Evolutionary conservation across 2,113 vertebrate genomes (phyloP).

Genomic region (Nyctibius bracteatus): DNA sequence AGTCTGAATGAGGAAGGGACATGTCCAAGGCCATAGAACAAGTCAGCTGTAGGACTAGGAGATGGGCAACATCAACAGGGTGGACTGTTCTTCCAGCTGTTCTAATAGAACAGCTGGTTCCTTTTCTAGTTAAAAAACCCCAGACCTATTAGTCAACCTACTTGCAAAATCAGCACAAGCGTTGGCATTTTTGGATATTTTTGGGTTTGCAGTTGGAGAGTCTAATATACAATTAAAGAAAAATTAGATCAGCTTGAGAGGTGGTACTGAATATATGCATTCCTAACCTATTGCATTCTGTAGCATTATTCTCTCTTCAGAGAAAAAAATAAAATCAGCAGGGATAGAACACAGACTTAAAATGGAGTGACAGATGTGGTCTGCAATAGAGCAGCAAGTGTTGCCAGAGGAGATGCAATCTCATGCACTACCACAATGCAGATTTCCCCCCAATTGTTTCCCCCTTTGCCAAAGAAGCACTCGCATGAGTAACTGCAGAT

Average conservation of each 20-base stretch:
- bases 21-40: neutral
- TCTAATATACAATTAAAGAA: neutral
- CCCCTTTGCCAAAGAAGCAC: neutral
- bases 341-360: neutral
- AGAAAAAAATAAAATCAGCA: neutral
- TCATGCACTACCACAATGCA: neutral
- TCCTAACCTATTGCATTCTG: neutral
- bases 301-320: neutral
- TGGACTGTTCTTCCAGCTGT: neutral
- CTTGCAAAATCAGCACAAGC: neutral
- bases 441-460: neutral
- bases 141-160: neutral
- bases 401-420: rapidly evolving
- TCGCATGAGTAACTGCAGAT: neutral
- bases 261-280: neutral
- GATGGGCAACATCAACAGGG: neutral
- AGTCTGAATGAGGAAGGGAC: neutral
- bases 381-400: neutral
- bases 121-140: neutral
- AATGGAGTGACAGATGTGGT: neutral
- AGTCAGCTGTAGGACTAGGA: neutral
- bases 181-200: neutral
- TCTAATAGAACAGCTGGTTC: neutral
- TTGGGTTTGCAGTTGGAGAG: neutral
- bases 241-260: neutral